Evolutionary conservation across 2,113 vertebrate genomes (phyloP).

Genomic region (Chaetorhynchus papuensis): DNA sequence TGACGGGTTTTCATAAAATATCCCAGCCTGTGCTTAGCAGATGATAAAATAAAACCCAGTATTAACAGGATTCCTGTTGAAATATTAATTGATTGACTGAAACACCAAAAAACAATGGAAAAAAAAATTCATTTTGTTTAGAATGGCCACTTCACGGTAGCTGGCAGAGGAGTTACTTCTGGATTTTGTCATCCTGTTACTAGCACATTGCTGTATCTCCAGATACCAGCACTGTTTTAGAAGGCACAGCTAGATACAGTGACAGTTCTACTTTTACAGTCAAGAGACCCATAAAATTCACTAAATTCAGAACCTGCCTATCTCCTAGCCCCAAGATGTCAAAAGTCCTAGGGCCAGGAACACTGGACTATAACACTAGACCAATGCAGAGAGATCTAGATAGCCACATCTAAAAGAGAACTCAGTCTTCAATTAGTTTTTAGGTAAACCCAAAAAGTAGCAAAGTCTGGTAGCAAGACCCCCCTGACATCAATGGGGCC

Average conservation of each 20-base stretch:
- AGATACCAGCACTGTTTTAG: not conserved
- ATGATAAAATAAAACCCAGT: not conserved
- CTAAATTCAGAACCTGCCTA: not conserved
- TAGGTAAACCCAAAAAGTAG: not conserved
- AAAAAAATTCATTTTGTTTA: not conserved
- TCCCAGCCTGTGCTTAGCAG: not conserved
- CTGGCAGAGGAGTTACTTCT: not conserved
- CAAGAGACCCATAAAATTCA: not conserved
- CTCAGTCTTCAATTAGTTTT: not conserved
- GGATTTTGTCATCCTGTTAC: not conserved
- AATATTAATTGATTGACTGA: not conserved
- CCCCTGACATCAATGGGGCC: too few species aligned
- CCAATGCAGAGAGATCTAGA: not conserved
- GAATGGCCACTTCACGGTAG: not conserved
- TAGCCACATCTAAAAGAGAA: not conserved
- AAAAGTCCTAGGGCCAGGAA: not conserved
- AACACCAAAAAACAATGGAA: not conserved
- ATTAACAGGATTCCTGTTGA: not conserved
- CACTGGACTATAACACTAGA: not conserved
- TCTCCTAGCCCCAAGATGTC: not conserved
- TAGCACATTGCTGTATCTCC: not conserved
- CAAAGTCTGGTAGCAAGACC: not conserved
- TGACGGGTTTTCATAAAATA: not conserved
- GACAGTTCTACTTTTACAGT: not conserved
- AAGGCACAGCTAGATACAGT: not conserved